Conservation (phyloP, 2,797 vertebrate genomes). For the Hirundo rustica region DNA sequence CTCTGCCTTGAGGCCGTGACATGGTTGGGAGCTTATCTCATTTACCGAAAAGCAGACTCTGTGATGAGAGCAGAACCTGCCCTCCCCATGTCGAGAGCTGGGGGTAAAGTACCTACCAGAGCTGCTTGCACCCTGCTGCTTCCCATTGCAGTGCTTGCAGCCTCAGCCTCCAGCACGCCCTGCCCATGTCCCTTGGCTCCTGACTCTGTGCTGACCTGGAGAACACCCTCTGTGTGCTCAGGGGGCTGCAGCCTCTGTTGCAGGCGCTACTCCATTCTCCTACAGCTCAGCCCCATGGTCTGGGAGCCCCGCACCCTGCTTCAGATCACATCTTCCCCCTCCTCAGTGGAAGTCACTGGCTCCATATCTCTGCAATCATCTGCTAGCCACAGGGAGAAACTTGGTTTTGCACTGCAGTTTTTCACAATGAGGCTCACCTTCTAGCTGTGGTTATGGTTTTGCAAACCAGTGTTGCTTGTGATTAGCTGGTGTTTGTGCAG, state of each 20-base stretch:
- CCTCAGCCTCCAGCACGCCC: not conserved
- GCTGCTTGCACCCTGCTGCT: not conserved
- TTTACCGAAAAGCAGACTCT: not conserved
- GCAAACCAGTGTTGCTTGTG: not conserved
- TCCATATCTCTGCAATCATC: not conserved
- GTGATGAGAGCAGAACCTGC: not conserved
- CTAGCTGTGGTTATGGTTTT: constrained; percentile 58
- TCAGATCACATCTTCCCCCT: not conserved
- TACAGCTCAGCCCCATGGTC: not conserved
- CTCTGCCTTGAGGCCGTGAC: not conserved
- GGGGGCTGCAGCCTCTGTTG: not conserved
- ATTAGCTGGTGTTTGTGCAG: constrained; percentile 22
- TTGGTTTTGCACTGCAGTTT: not conserved
- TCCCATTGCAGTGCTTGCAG: not conserved
- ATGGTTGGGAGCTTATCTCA: not conserved
- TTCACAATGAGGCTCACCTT: constrained; percentile 43
- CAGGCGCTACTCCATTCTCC: not conserved
- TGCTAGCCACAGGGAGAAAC: constrained; percentile 11
- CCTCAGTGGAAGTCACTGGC: not conserved
- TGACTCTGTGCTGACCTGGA: not conserved
- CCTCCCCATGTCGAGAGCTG: not conserved
- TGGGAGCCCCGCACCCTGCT: not conserved
- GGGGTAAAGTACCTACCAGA: not conserved
- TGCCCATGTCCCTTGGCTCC: not conserved
- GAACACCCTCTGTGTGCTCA: not conserved